These are phyloP conservation scores for Nephrocerus scutellatus DNA, from an alignment of 2,888 invertebrate species.

Conservation along the genomic window DNA sequence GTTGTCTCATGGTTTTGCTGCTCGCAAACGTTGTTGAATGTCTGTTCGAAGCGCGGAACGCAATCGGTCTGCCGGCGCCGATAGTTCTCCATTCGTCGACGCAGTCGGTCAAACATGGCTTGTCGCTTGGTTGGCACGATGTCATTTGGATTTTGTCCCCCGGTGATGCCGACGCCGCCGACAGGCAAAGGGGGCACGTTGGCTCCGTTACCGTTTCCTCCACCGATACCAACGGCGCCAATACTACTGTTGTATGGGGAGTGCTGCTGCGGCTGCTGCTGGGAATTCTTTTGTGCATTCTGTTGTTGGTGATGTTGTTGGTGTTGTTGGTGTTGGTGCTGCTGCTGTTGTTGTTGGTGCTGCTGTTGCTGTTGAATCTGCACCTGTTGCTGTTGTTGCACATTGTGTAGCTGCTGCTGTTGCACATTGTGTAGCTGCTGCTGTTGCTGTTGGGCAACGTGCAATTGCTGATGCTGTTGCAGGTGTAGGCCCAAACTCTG, in stretches of 20 bases:
- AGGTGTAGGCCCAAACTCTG: conserved; percentile 29
- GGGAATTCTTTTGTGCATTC: conserved; percentile 35
- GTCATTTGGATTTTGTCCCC: conserved; percentile 44
- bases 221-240: no score
- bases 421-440: conserved; percentile 27
- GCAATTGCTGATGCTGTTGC: conserved; percentile 39
- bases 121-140: conserved; percentile 71
- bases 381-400: conserved; percentile 36
- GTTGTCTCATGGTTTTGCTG: conserved; percentile 86
- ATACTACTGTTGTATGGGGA: conserved; percentile 22
- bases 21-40: conserved; percentile 79
- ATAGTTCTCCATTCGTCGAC: conserved; percentile 81
- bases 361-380: conserved; percentile 41
- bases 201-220: no score
- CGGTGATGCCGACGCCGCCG: conserved; percentile 7
- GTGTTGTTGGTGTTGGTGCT: conserved; percentile 25
- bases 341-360: conserved; percentile 28
- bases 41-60: conserved; percentile 80
- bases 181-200: no score
- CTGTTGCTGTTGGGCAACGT: conserved; percentile 29
- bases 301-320: conserved; percentile 27
- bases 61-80: conserved; percentile 78
- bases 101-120: conserved; percentile 78
- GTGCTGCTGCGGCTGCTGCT: conserved; percentile 34
- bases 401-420: conserved; percentile 27